A percentile compares a stretch with the other conserved stretches of the same genome.
phyloP scores from a whole-genome alignment of 2,888 invertebrate species.

The Cyrtodaria siliqua region DNA sequence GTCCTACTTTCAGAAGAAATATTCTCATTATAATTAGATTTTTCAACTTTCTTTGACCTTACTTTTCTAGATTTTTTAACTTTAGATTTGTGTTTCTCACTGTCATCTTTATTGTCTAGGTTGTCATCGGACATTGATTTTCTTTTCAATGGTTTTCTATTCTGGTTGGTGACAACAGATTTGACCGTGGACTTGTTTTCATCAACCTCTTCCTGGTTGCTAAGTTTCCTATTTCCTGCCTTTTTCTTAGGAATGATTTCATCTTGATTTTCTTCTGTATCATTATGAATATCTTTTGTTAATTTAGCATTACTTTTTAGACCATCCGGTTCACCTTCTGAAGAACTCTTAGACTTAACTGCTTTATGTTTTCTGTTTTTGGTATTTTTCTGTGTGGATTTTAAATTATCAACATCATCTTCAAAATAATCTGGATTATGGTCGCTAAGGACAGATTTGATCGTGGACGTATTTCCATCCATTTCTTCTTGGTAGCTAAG shows the following conservation, averaged over 20 bases:
- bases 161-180: not conserved
- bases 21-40: too few relatives aligned
- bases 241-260: constrained; percentile 5
- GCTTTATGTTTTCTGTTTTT: too few relatives aligned
- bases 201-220: not conserved
- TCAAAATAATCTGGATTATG: not conserved
- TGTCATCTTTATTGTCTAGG: not conserved
- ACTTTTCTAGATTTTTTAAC: constrained; percentile 2
- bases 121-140: not conserved
- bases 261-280: not conserved
- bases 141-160: not conserved
- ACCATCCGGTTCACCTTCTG: constrained; percentile 1
- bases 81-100: constrained; percentile 6
- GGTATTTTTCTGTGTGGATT: not conserved
- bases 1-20: too few relatives aligned
- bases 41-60: constrained; percentile 7
- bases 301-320: not conserved
- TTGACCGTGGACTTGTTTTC: not conserved
- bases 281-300: not conserved
- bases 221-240: constrained; percentile 3
- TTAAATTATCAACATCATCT: constrained; percentile 3
- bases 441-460: not conserved
- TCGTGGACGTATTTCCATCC: not conserved
- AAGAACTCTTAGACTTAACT: too few relatives aligned
- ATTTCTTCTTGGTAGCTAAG: not conserved